Evolutionary conservation across 1,140 invertebrate species (phyloP).

Genomic region (Euwallacea similis): DNA sequence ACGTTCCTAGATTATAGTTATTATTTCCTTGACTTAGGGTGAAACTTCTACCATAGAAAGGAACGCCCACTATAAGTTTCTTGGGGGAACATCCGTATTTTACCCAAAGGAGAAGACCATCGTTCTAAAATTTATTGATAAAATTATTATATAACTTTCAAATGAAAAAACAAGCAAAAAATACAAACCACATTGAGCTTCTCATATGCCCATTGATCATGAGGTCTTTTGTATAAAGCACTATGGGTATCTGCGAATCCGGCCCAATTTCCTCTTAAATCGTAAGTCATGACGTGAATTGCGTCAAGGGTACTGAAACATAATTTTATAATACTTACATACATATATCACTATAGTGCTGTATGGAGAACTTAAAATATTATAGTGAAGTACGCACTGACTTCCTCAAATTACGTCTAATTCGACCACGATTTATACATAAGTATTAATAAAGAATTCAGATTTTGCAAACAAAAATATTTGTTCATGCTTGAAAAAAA

Average conservation of each 20-base stretch:
- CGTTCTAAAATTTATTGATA: constrained; percentile 63
- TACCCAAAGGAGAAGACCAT: constrained; percentile 82
- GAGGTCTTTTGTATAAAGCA: constrained; percentile 78
- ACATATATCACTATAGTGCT: no score
- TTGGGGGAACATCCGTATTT: constrained; percentile 82
- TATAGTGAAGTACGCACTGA: no score
- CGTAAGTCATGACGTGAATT: constrained; percentile 89
- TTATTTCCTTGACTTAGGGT: constrained; percentile 78
- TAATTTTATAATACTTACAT: no score
- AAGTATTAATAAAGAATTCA: no score
- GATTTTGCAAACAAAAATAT: no score
- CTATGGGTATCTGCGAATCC: constrained; percentile 86
- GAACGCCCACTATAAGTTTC: constrained; percentile 85
- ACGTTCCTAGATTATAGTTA: constrained; percentile 79
- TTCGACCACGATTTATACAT: no score
- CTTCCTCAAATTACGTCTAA: no score
- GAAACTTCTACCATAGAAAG: constrained; percentile 83
- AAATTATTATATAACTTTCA: no score
- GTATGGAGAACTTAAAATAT: no score
- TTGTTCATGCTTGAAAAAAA: background rate
- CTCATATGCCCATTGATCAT: constrained; percentile 86
- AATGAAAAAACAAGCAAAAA: background rate
- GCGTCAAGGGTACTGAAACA: constrained; percentile 69
- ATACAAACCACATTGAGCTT: constrained; percentile 80
- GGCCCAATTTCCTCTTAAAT: constrained; percentile 89